A percentile compares a stretch with the other conserved stretches of the same genome.
Evolutionary conservation across 2,888 invertebrate genomes (phyloP).

Genomic region (Opisthograptis luteolata): DNA sequence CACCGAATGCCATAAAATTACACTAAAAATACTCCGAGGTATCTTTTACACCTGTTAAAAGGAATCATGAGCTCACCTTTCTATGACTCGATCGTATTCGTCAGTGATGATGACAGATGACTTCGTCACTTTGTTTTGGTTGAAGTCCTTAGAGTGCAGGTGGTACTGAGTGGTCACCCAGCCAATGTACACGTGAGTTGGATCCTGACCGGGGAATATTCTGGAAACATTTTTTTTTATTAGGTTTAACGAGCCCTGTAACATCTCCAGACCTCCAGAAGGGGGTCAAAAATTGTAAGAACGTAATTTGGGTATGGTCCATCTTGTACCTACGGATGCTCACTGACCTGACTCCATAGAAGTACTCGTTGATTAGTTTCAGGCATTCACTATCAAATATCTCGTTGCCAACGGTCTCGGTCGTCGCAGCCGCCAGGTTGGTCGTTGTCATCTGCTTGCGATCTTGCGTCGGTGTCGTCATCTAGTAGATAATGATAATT

Average conservation of each 20-base stretch:
- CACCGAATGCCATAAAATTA: too few species aligned
- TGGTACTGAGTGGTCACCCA: conserved; percentile 99
- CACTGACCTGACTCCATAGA: conserved; percentile 89
- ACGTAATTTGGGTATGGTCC: too few species aligned
- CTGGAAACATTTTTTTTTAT: conserved; percentile 62
- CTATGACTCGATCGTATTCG: conserved; percentile 90
- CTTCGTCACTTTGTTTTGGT: conserved; percentile 93
- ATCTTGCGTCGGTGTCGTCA: conserved; percentile 87
- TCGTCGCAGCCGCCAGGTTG: conserved; percentile 86
- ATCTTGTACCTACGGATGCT: background rate
- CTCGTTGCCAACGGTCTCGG: conserved; percentile 93
- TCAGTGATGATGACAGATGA: conserved; percentile 92
- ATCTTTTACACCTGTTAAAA: too few species aligned
- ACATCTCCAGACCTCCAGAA: background rate
- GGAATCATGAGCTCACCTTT: conserved; percentile 89
- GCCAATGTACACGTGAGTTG: conserved; percentile 97
- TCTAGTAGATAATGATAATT: conserved; percentile 63
- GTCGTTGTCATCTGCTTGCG: conserved; percentile 90
- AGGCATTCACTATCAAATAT: conserved; percentile 94
- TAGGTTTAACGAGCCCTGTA: too few species aligned
- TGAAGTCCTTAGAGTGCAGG: conserved; percentile 94
- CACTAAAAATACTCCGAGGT: too few species aligned
- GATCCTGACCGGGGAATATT: conserved; percentile 97
- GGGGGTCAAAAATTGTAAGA: too few species aligned
- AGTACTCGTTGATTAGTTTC: conserved; percentile 98